phyloP scores from a whole-genome alignment of 2,888 invertebrate species.

The Chalcosyrphus nemorum region DNA sequence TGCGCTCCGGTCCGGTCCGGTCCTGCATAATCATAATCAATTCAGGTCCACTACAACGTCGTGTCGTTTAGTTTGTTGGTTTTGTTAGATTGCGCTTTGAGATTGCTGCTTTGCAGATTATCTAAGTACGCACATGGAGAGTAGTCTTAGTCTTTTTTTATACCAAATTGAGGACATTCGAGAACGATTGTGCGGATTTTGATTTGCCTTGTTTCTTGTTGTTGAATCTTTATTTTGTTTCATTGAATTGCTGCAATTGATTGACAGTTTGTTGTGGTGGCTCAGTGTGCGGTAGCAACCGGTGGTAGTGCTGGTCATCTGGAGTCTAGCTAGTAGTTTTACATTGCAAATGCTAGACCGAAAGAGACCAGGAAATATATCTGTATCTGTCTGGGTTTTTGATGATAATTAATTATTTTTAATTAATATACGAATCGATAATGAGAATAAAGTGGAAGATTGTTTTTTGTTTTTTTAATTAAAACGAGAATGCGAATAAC shows the following conservation, averaged over 20 bases:
- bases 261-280: slow-evolving; percentile 49
- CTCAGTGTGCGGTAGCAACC: neutral
- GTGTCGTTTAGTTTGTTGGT: slow-evolving; percentile 10
- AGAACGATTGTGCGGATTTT: neutral
- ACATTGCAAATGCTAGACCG: slow-evolving; percentile 2
- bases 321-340: neutral
- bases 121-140: slow-evolving; percentile 32
- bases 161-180: slow-evolving; percentile 58
- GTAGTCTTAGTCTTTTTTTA: slow-evolving; percentile 26
- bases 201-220: slow-evolving; percentile 24
- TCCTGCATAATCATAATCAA: slow-evolving; percentile 60
- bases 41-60: slow-evolving; percentile 45
- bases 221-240: slow-evolving; percentile 49
- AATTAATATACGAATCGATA: slow-evolving; percentile 67
- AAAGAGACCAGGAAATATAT: slow-evolving; percentile 51
- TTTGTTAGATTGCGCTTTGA: slow-evolving; percentile 38
- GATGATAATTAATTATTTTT: slow-evolving; percentile 57
- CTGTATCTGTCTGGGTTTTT: no score
- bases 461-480: slow-evolving; percentile 9
- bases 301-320: neutral
- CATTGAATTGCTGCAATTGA: slow-evolving; percentile 64
- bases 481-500: no score
- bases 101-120: slow-evolving; percentile 46
- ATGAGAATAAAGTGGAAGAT: slow-evolving; percentile 35
- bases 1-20: neutral